phyloP scores from a whole-genome alignment of 2,113 vertebrate species.

The Talpa occidentalis region DNA sequence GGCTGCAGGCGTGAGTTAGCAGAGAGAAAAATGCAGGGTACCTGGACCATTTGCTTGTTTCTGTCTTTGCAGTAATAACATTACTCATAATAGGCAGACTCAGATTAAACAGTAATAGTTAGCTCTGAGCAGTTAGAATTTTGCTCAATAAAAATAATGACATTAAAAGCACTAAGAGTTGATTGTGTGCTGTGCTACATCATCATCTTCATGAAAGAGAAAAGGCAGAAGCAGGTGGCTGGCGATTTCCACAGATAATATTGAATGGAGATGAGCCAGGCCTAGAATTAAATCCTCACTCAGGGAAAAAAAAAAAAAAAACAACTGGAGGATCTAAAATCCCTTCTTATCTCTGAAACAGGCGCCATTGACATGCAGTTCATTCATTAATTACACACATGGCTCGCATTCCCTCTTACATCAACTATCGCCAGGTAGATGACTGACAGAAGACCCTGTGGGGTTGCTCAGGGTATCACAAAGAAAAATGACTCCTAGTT shows the following conservation, averaged over 20 bases:
- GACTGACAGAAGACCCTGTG: neutral
- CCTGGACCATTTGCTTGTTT: neutral
- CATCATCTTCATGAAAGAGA: neutral
- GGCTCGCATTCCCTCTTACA: neutral
- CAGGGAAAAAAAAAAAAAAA: neutral
- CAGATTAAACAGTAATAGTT: conserved; percentile 48
- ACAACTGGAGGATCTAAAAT: neutral
- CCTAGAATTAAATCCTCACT: conserved; percentile 1
- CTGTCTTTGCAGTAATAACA: conserved; percentile 5
- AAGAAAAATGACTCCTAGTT: neutral
- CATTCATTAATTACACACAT: conserved; percentile 37
- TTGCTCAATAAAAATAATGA: conserved; percentile 57
- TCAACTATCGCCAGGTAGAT: neutral
- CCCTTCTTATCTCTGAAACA: conserved; percentile 23
- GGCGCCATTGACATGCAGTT: conserved; percentile 6
- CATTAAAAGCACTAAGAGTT: conserved; percentile 53
- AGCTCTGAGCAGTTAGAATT: conserved; percentile 44
- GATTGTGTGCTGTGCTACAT: neutral
- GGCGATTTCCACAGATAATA: conserved; percentile 4
- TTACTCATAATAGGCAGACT: neutral
- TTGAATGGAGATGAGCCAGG: neutral
- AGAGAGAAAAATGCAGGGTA: neutral
- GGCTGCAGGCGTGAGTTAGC: neutral
- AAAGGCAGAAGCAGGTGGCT: conserved; percentile 43
- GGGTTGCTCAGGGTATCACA: neutral